phyloP scores from a whole-genome alignment of 1,140 invertebrate genomes.

The Aphidius gifuensis region DNA sequence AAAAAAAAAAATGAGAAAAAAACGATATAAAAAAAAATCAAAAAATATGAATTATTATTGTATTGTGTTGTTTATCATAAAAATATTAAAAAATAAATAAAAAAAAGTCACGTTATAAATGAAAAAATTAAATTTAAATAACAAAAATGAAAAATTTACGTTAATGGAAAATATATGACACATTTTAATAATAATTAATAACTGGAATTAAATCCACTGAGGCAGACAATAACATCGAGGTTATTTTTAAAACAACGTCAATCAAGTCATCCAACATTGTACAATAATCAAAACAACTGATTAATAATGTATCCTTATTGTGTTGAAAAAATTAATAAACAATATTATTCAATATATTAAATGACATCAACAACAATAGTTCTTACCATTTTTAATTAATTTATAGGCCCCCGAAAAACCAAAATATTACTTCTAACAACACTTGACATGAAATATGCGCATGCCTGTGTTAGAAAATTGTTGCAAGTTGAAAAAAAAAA shows the following conservation, averaged over 20 bases:
- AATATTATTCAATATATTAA: too few species aligned
- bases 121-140: too few species aligned
- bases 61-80: neutral
- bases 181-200: too few species aligned
- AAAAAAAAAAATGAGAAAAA: constrained; percentile 40
- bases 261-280: too few species aligned
- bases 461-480: constrained; percentile 31
- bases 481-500: neutral
- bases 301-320: too few species aligned
- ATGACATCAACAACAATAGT: neutral
- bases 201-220: too few species aligned
- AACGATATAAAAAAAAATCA: constrained; percentile 17
- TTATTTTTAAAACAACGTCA: too few species aligned
- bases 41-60: constrained; percentile 6
- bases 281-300: too few species aligned
- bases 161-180: too few species aligned
- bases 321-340: too few species aligned
- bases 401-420: constrained; percentile 51
- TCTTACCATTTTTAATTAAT: constrained; percentile 52
- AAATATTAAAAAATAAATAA: neutral
- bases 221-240: too few species aligned
- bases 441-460: constrained; percentile 52
- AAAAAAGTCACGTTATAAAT: neutral
- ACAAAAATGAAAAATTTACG: too few species aligned
- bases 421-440: constrained; percentile 53